A percentile compares a stretch with the other conserved stretches of the same genome.
Conservation (phyloP, 1,140 invertebrate genomes). For the Cyclina sinensis region DNA sequence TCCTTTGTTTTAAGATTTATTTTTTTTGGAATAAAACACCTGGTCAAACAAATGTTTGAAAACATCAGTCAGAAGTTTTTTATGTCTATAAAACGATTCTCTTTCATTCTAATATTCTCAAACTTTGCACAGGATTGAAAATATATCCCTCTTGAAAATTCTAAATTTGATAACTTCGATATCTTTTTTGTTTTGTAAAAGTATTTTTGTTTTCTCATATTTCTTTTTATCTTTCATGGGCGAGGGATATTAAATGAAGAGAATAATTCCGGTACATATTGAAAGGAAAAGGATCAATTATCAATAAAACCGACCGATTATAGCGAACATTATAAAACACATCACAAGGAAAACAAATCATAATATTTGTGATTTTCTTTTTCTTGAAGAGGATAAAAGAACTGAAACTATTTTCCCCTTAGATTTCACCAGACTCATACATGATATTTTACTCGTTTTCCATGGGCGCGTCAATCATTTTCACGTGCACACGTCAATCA, state of each 20-base stretch:
- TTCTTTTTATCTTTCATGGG: constrained; percentile 29
- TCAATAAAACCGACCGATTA: neutral
- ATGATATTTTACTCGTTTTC: neutral
- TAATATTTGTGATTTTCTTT: constrained; percentile 26
- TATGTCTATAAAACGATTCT: neutral
- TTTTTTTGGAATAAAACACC: neutral
- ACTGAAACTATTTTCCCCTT: neutral
- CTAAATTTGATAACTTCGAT: too few species aligned
- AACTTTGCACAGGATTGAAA: too few species aligned
- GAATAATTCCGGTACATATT: neutral
- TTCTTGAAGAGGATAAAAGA: constrained; percentile 21
- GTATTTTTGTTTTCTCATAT: neutral
- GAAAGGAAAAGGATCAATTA: constrained; percentile 1
- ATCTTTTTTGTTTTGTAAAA: too few species aligned
- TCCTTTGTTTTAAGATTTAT: neutral
- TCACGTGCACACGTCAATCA: constrained; percentile 31
- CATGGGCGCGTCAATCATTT: neutral
- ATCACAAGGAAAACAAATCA: constrained; percentile 1
- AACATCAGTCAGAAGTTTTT: neutral
- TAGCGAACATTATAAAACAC: neutral
- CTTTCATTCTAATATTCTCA: too few species aligned
- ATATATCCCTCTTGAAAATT: too few species aligned
- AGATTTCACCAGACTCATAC: neutral
- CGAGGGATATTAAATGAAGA: neutral
- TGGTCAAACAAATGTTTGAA: neutral